Evolutionary conservation across 1,140 invertebrate species (phyloP).

Genomic region (Leptinotarsa lineolata): DNA sequence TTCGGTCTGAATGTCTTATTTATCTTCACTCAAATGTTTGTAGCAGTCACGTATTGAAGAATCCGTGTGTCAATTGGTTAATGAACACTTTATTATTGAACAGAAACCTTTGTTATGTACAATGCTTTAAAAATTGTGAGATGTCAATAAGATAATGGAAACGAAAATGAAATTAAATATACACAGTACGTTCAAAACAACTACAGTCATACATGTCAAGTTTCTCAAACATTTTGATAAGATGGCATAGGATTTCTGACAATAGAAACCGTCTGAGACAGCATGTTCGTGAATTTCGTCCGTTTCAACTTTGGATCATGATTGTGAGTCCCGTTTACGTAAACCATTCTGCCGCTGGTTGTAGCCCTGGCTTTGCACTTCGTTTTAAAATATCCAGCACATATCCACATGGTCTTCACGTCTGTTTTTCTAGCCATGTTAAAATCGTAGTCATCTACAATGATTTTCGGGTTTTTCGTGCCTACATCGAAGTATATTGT

Average conservation of each 20-base stretch:
- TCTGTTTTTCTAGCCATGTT: conserved; percentile 35
- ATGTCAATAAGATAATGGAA: too few relatives aligned
- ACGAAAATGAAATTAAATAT: not conserved
- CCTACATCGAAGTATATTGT: conserved; percentile 38
- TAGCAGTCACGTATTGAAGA: too few relatives aligned
- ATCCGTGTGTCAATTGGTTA: too few relatives aligned
- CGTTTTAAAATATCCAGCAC: conserved; percentile 42
- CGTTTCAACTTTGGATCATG: conserved; percentile 35
- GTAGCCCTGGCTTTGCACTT: conserved; percentile 40
- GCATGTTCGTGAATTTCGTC: conserved; percentile 33
- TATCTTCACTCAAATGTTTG: too few relatives aligned
- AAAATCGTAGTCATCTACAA: conserved; percentile 39
- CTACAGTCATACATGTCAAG: not conserved
- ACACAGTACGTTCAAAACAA: not conserved
- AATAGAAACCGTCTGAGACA: conserved; percentile 39
- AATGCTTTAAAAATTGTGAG: too few relatives aligned
- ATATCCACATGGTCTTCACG: conserved; percentile 42
- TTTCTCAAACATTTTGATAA: not conserved
- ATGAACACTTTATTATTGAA: too few relatives aligned
- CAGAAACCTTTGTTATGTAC: too few relatives aligned
- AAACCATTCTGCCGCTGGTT: conserved; percentile 37
- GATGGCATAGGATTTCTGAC: conserved; percentile 27
- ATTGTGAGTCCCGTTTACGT: conserved; percentile 38
- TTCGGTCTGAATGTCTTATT: too few relatives aligned
- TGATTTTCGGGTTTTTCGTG: conserved; percentile 40